Base-by-base conservation (phyloP, 37 sponge, comb jelly and placozoan species). In the Dysidea cf. avara region DNA sequence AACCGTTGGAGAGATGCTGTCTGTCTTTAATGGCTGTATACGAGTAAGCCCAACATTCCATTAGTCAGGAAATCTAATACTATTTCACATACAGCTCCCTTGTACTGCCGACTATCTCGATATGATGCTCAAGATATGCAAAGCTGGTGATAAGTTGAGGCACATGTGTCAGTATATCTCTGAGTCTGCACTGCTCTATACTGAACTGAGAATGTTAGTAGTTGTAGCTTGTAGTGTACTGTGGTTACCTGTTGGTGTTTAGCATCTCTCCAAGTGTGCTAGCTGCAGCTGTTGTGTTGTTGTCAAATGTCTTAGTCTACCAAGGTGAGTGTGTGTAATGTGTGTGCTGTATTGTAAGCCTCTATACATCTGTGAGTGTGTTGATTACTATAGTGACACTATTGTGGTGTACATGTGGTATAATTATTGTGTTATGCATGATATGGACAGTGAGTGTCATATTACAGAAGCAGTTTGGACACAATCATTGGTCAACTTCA, bases 1-100 rank as follows among this genome's bases (percentile, higher is more conserved):
- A 37, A 92, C 88, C 86, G 88, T 84, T 61, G 90, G 90, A 35
- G 89, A 88, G 29, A 28, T 92, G 28, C 12, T 92, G 40, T 81
- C 84, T 20, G 71, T 71, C 36, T 58, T 80, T 48, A 75, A 60
- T 17, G 90, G 90, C 43, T 43, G 83, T 16, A 69, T 87, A 24
- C 56, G 75, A 68, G 90, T 87, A 60, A 51, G 79, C 61, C 9
- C 24, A 25, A 5, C 17, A 21, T 25, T 66, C 43, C 31, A 38
- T 28, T 66, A 21, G 7, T 36, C 12, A 32, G 69, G 24, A 7
- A 68, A 29, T 25, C 21, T 18, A 37, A 22, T 21, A 53, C 39
- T 56, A 53, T 25, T 28, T 62, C 7, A 31, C 39, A 39, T 37
- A 18, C 72, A 90, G 90, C 52, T 21, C 18, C 54, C 58, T 5